A percentile compares a stretch with the other conserved stretches of the same genome.
Conservation (phyloP, 37 sponge, comb jelly and placozoan species). For the Cliona cf. orientalis region DNA sequence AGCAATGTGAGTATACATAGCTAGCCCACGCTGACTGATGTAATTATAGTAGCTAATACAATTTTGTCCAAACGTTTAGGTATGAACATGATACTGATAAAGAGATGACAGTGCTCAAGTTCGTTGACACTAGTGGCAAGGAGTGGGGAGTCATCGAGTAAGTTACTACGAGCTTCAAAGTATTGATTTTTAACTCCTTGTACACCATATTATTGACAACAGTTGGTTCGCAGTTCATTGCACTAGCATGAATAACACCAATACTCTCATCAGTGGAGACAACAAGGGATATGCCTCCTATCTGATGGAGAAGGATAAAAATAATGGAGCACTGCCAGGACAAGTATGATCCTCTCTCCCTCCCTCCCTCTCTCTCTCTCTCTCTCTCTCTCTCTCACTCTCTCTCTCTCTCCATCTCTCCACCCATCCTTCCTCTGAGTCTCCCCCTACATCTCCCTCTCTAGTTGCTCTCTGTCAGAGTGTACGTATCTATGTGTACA, state of each 20-base stretch:
- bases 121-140: conserved; percentile 66
- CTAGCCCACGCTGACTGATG: too few relatives aligned
- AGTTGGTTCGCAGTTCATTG: conserved; percentile 98
- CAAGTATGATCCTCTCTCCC: conserved; percentile 28
- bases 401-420: too few relatives aligned
- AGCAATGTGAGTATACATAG: conserved; percentile 60
- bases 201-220: too few relatives aligned
- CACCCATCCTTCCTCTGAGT: neutral
- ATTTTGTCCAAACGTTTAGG: neutral
- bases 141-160: conserved; percentile 86
- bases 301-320: conserved; percentile 79
- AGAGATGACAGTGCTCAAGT: conserved; percentile 84
- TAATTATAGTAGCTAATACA: too few relatives aligned
- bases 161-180: neutral
- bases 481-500: too few relatives aligned
- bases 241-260: conserved; percentile 97
- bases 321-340: conserved; percentile 70
- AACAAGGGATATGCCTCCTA: conserved; percentile 93
- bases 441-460: neutral
- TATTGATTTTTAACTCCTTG: too few relatives aligned
- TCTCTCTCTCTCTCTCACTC: too few relatives aligned
- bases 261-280: conserved; percentile 88
- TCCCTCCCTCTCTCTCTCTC: too few relatives aligned
- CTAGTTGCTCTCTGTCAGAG: neutral
- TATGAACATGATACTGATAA: conserved; percentile 77